Percentiles rank a stretch among this genome's conserved stretches.
phyloP scores from a whole-genome alignment of 2,888 invertebrate genomes.

The Bugula neritina region DNA sequence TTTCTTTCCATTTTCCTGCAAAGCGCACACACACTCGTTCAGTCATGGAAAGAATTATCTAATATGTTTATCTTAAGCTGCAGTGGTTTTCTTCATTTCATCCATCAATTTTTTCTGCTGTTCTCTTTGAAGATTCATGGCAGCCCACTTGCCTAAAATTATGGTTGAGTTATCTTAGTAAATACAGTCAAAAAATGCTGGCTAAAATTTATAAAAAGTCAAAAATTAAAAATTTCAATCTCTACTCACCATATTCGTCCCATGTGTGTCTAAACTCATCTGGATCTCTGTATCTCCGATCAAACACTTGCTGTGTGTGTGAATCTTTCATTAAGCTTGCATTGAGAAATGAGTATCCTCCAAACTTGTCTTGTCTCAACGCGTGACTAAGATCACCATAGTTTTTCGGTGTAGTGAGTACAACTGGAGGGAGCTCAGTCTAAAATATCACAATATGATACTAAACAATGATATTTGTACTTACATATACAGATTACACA shows the following conservation, averaged over 20 bases:
- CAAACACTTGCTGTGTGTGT: conserved; percentile 26
- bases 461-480: too few species aligned
- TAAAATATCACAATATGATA: too few species aligned
- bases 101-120: conserved; percentile 21
- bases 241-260: conserved; percentile 24
- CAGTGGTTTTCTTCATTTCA: background rate
- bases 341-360: conserved; percentile 21
- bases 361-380: conserved; percentile 23
- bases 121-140: conserved; percentile 24
- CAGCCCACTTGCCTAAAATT: conserved; percentile 25
- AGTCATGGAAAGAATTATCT: background rate
- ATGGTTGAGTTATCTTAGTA: background rate
- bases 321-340: conserved; percentile 25
- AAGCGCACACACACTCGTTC: background rate
- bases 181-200: too few species aligned
- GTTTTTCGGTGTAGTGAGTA: background rate
- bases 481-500: too few species aligned
- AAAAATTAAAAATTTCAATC: too few species aligned
- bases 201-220: too few species aligned
- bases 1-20: conserved; percentile 26
- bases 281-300: conserved; percentile 16
- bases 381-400: conserved; percentile 24
- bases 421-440: background rate
- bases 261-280: conserved; percentile 24
- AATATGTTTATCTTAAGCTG: background rate